phyloP scores from a whole-genome alignment of 30 jellyfish, hydroid and myxozoan genomes.

The Chrysaora quinquecirrha region DNA sequence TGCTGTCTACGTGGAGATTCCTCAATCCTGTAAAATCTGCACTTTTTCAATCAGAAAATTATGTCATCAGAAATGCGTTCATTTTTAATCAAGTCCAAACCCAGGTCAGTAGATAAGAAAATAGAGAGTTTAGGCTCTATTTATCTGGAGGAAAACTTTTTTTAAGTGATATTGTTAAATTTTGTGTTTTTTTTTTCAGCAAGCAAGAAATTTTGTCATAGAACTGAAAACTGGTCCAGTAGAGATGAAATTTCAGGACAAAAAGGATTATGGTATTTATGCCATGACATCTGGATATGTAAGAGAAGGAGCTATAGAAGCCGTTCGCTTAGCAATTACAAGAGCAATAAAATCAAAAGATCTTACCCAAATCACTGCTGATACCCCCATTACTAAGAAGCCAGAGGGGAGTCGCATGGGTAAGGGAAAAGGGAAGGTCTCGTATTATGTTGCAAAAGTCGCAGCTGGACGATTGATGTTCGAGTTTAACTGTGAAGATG shows the following conservation, averaged over 20 bases:
- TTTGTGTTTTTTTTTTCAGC: not conserved
- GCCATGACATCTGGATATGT: slow-evolving; percentile 92
- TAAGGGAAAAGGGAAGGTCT: slow-evolving; percentile 93
- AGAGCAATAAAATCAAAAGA: slow-evolving; percentile 87
- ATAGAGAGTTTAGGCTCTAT: too few species aligned
- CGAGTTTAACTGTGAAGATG: slow-evolving; percentile 90
- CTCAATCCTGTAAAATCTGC: not conserved
- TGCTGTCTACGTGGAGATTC: not conserved
- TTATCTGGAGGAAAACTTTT: too few species aligned
- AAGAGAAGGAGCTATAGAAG: slow-evolving; percentile 93
- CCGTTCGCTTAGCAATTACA: slow-evolving; percentile 81
- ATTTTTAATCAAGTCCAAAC: too few species aligned
- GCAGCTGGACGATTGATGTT: slow-evolving; percentile 85
- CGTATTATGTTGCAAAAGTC: slow-evolving; percentile 87
- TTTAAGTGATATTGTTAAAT: too few species aligned
- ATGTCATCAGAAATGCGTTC: not conserved
- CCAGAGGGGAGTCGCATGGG: slow-evolving; percentile 98
- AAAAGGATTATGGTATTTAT: slow-evolving; percentile 85
- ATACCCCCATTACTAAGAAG: slow-evolving; percentile 82
- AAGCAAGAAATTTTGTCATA: not conserved
- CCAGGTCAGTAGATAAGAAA: too few species aligned
- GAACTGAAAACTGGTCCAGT: slow-evolving; percentile 34
- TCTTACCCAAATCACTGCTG: slow-evolving; percentile 69
- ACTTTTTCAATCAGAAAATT: not conserved
- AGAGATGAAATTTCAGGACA: slow-evolving; percentile 67